phyloP scores from a whole-genome alignment of 1,140 invertebrate species.

The Samia ricini region DNA sequence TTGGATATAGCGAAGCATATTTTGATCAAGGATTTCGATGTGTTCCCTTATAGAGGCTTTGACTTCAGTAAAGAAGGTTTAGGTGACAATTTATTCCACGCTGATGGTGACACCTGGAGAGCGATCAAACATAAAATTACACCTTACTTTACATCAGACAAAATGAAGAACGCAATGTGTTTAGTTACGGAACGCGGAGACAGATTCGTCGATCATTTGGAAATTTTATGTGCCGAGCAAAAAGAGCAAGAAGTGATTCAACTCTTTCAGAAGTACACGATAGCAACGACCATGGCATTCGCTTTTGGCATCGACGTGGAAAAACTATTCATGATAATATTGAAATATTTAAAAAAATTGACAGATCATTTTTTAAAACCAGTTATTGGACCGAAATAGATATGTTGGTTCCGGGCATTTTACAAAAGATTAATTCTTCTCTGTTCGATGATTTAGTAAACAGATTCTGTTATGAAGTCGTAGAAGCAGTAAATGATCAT shows the following conservation, averaged over 20 bases:
- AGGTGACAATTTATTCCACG: slow-evolving; percentile 33
- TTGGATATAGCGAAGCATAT: slow-evolving; percentile 26
- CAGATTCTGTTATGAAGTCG: slow-evolving; percentile 28
- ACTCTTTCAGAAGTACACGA: slow-evolving; percentile 21
- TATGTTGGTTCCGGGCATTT: slow-evolving; percentile 30
- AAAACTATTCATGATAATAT: slow-evolving; percentile 13
- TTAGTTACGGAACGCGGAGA: slow-evolving; percentile 42
- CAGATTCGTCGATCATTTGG: slow-evolving; percentile 44
- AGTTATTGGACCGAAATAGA: slow-evolving; percentile 25
- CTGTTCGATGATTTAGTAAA: slow-evolving; percentile 17
- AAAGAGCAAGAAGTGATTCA: slow-evolving; percentile 18
- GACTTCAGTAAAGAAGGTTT: slow-evolving; percentile 23
- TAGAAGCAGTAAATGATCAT: slow-evolving; percentile 19
- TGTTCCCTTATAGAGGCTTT: slow-evolving; percentile 26
- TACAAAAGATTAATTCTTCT: slow-evolving; percentile 23
- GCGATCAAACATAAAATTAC: slow-evolving; percentile 73
- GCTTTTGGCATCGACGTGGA: slow-evolving; percentile 26
- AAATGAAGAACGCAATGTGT: slow-evolving; percentile 76
- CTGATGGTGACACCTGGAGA: slow-evolving; percentile 70
- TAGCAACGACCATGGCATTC: slow-evolving; percentile 18
- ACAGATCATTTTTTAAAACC: slow-evolving; percentile 17
- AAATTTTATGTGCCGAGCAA: slow-evolving; percentile 12
- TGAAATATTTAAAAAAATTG: slow-evolving; percentile 18
- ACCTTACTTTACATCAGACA: slow-evolving; percentile 79
- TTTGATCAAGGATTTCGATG: slow-evolving; percentile 25